Base-by-base conservation (phyloP, 2,797 vertebrate genomes). In the Danio tinwini region DNA sequence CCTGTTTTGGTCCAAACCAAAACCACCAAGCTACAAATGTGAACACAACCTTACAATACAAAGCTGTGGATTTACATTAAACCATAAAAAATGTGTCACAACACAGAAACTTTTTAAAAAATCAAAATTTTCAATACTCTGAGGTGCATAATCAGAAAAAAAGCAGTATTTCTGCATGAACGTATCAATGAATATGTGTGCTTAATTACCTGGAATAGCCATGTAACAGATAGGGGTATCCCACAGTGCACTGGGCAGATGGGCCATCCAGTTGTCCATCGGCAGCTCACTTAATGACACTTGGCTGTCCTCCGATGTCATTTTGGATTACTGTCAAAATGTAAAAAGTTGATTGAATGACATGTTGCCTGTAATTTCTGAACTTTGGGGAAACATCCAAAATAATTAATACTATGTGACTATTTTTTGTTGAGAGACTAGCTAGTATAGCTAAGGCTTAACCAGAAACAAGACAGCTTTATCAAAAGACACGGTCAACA, bases 241-340 rank as follows among this genome's bases (percentile, higher is more conserved):
- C 97, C 95, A 97, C 80, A 98, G 91, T 17, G 78, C 85, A 50
- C 91, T 86, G 1, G 94, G 93, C 84, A 98, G 91, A 47, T 42
- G 87, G 58, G 93, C 90, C 97, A 99, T 99, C 97, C 97, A 99
- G 40, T 90, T 89, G 52, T 94, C 91, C 88, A 91, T 91, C 39
- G 93, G 90, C 78, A 93, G 85, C 72, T 88, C 86, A 58, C 68
- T 83, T 59, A 92, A 89, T 21, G 87, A 87, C 82, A 45, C 75
- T 55, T 85, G 83, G 14, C 80, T 80, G 78, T 39, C 78, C 2
- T 81, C 81, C 16, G 87, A 87, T 49, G 90, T 90, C 91, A 93
- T 92, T 0, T 76, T 77, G 74, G 47, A 61, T 72, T 74, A 74
- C 76, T 64, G 76, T 61, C 78, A 86, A 69, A 50, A 78, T 7